Evolutionary conservation across 2,888 invertebrate species (phyloP).

Genomic region (Stegana nigrithorax): DNA sequence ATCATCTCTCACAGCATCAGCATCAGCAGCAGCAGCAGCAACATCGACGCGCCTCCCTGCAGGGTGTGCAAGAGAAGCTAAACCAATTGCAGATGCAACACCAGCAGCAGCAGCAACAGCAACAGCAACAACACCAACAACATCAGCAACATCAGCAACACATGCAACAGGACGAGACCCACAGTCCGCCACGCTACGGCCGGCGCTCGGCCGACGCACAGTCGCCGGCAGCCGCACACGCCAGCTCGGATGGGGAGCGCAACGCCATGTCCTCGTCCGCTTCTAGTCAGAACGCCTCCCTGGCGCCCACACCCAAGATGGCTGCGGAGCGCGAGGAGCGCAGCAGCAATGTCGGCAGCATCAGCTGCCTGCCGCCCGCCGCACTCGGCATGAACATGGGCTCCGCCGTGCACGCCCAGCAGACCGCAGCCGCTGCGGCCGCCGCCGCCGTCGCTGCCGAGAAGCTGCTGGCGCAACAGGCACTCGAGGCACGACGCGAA

Average conservation of each 20-base stretch:
- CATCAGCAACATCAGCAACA: conserved; percentile 39
- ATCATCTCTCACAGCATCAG: neutral
- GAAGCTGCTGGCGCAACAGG: conserved; percentile 64
- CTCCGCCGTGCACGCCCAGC: conserved; percentile 38
- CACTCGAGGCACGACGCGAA: conserved; percentile 62
- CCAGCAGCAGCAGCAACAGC: conserved; percentile 55
- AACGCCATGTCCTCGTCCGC: conserved; percentile 47
- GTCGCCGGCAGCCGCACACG: conserved; percentile 37
- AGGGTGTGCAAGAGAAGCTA: conserved; percentile 64
- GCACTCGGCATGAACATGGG: conserved; percentile 54
- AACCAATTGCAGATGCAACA: conserved; percentile 62
- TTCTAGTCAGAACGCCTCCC: conserved; percentile 59
- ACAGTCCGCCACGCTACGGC: conserved; percentile 44
- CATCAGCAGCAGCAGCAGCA: conserved; percentile 20
- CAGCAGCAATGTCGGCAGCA: conserved; percentile 55
- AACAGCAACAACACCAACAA: conserved; percentile 53
- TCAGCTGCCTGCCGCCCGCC: conserved; percentile 59
- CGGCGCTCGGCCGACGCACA: conserved; percentile 48
- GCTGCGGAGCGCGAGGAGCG: conserved; percentile 46
- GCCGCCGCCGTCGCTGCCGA: conserved; percentile 49
- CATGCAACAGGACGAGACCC: conserved; percentile 37
- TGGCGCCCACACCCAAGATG: conserved; percentile 61
- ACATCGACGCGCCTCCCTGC: conserved; percentile 55
- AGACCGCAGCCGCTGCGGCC: conserved; percentile 34
- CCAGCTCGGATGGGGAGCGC: conserved; percentile 39